Conservation (phyloP, 2,113 vertebrate genomes). For the Albula glossodonta region DNA sequence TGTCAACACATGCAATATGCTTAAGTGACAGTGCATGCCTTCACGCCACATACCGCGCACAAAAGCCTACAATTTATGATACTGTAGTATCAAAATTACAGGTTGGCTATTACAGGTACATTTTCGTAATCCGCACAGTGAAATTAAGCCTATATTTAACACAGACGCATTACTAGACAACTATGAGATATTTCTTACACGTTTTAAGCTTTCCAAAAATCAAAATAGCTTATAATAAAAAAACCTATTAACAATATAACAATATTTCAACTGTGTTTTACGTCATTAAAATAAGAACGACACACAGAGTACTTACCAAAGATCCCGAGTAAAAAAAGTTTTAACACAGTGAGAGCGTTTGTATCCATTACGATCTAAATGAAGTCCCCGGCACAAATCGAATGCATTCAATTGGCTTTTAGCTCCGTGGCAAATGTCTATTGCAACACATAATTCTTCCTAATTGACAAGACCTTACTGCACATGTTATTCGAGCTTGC, state of each 20-base stretch:
- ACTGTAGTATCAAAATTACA: not conserved
- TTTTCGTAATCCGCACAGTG: not conserved
- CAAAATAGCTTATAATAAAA: too few relatives aligned
- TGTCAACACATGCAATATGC: not conserved
- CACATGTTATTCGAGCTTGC: not conserved
- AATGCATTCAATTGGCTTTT: slow-evolving; percentile 43
- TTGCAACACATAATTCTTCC: slow-evolving; percentile 49
- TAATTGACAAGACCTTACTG: not conserved
- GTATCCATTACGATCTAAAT: slow-evolving; percentile 61
- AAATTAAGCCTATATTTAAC: too few relatives aligned
- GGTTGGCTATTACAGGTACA: not conserved
- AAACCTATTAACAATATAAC: too few relatives aligned
- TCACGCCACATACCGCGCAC: not conserved
- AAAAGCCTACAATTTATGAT: not conserved
- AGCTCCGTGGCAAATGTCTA: slow-evolving; percentile 47
- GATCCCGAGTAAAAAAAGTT: slow-evolving; percentile 64
- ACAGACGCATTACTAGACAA: too few relatives aligned
- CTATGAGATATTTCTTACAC: too few relatives aligned
- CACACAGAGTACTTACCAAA: slow-evolving; percentile 58
- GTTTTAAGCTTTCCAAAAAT: too few relatives aligned
- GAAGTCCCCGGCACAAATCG: slow-evolving; percentile 34
- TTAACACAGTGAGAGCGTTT: slow-evolving; percentile 50
- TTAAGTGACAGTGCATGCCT: not conserved
- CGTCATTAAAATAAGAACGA: not conserved
- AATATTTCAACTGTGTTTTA: not conserved